Evolutionary conservation across 2,888 invertebrate species (phyloP), one percentile per base, ranked within the genome.

Genomic region (Synergus itoensis): DNA sequence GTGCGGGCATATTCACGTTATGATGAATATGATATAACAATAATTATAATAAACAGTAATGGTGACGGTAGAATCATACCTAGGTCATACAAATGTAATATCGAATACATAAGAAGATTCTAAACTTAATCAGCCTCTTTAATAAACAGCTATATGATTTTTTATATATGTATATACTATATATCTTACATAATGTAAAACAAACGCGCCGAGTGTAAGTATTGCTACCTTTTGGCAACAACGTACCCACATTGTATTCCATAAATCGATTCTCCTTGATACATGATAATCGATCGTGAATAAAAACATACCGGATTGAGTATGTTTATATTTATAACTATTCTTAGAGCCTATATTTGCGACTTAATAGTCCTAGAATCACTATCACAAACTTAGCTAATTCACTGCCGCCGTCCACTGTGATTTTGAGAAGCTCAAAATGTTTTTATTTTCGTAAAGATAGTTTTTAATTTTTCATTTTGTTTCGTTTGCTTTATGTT

Each of bases 51-150:
- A 73, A 73, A 45, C 45, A 18, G 21, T 67, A 67, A 73, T 36
- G n/a, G 48, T 73, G 53, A 36, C 40, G 36, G 36, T 73, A 40
- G n/a, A 53, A 36, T 36, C 21, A 48, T 73, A 28, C 36, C 48
- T 57, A 53, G 12, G 14, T 36, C 48, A 48, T 73, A 73, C 48
- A 73, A 73, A 53, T 48, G n/a, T 45, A 48, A 48, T 73, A 73
- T 73, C 73, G 73, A 73, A 73, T 73, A 73, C 73, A 73, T 57
- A 28, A 28, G 48, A 73, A 36, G 48, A 48, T 79, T 83, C 84
- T 85, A 86, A 86, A 82, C 87, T 88, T 86, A 87, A 89, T 88
- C 86, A 89, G 89, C 89, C 88, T 88, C 86, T 87, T 88, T 82
- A 83, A 87, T 85, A 84, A 84, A 85, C 84, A 86, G 82, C 87